Evolutionary conservation across 1,140 invertebrate species (phyloP).

Genomic region (Pseudomyrmex sp.): DNA sequence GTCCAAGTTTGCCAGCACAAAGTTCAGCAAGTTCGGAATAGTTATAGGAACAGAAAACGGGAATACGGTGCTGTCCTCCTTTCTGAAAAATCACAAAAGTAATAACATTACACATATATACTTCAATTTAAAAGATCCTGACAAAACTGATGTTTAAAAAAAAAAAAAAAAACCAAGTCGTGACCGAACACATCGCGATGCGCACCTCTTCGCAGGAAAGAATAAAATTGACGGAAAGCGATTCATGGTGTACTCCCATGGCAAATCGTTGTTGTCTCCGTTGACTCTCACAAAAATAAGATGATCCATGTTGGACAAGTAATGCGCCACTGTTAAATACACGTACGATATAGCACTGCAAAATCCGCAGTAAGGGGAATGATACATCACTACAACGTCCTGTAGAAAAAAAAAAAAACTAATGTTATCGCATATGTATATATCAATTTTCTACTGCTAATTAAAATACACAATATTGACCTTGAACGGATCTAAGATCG

Average conservation of each 20-base stretch:
- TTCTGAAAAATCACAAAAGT: constrained; percentile 84
- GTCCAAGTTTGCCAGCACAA: constrained; percentile 89
- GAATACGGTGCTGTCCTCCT: constrained; percentile 91
- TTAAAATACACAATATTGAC: constrained; percentile 62
- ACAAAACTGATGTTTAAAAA: not conserved
- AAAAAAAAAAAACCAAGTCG: not conserved
- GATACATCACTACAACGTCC: constrained; percentile 90
- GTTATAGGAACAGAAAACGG: constrained; percentile 88
- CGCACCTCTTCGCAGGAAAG: constrained; percentile 88
- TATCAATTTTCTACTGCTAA: not conserved
- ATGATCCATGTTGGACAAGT: constrained; percentile 86
- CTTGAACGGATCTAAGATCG: constrained; percentile 81
- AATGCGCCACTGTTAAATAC: constrained; percentile 88
- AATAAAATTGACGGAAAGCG: constrained; percentile 91
- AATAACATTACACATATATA: constrained; percentile 1
- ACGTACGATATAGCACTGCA: constrained; percentile 89
- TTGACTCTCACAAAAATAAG: constrained; percentile 90
- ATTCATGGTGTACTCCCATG: constrained; percentile 92
- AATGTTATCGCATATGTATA: not conserved
- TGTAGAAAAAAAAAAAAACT: constrained; percentile 81
- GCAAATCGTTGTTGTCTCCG: constrained; percentile 92
- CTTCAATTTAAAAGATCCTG: constrained; percentile 9
- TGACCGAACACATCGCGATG: not conserved
- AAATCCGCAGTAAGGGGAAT: constrained; percentile 90
- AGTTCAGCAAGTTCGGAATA: constrained; percentile 89